phyloP scores from a whole-genome alignment of 2,113 vertebrate species.

The Tychaedon coryphoeus region DNA sequence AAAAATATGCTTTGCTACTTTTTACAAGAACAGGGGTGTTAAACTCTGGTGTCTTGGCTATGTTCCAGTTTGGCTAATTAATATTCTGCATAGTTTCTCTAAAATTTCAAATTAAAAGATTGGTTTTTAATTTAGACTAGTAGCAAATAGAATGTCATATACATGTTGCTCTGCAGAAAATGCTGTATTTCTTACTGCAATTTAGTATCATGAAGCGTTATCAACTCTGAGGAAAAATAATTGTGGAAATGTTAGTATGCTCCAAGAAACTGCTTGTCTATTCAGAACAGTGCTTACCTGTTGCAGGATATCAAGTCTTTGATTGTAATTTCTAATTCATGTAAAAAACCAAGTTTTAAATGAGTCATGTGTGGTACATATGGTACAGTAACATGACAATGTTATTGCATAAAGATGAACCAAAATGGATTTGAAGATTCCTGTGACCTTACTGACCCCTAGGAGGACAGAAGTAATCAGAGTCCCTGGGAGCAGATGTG shows the following conservation, averaged over 20 bases:
- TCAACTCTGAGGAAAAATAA: neutral
- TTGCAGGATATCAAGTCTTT: neutral
- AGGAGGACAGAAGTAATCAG: neutral
- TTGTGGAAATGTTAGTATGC: neutral
- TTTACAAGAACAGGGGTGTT: neutral
- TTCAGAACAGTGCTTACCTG: neutral
- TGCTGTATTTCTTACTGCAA: neutral
- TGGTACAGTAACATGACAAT: neutral
- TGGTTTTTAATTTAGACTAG: neutral
- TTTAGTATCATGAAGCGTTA: neutral
- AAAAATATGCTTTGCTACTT: neutral
- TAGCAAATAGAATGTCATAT: neutral
- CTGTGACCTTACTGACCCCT: neutral
- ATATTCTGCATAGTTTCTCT: neutral
- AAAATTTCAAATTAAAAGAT: neutral
- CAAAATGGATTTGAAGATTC: neutral
- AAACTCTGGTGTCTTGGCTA: neutral
- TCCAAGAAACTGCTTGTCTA: neutral
- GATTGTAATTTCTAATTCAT: neutral
- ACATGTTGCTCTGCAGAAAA: neutral
- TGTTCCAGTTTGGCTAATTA: neutral
- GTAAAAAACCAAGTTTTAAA: neutral
- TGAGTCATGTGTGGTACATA: neutral
- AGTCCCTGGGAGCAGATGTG: slow-evolving; percentile 1
- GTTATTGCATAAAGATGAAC: neutral